These are phyloP conservation scores for Beroe ovata DNA, from an alignment of 37 sponge, comb jelly and placozoan species.

Conservation along the genomic window DNA sequence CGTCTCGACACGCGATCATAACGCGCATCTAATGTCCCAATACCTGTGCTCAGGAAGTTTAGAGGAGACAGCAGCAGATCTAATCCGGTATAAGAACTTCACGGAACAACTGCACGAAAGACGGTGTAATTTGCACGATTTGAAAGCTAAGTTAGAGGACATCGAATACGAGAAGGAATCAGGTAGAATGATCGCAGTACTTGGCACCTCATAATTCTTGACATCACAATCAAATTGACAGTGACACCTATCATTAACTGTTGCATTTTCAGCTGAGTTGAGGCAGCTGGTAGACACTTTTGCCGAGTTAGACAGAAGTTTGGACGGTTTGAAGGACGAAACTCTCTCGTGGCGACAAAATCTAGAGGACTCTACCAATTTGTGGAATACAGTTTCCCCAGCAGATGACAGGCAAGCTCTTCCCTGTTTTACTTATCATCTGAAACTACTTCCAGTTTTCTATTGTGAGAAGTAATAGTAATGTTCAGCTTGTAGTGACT, in stretches of 20 bases:
- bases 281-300: neutral
- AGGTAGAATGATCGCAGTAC: too few species aligned
- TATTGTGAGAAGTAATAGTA: too few species aligned
- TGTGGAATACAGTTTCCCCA: conserved; percentile 63
- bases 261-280: conserved; percentile 19
- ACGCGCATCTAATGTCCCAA: too few species aligned
- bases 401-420: conserved; percentile 59
- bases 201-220: too few species aligned
- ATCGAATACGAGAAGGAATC: conserved; percentile 52
- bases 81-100: conserved; percentile 60
- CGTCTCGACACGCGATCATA: too few species aligned
- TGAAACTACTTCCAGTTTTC: too few species aligned
- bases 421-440: too few species aligned
- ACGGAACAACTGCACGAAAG: conserved; percentile 41
- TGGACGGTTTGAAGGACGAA: conserved; percentile 31
- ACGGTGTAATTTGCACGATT: conserved; percentile 49
- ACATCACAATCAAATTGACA: too few species aligned
- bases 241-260: too few species aligned
- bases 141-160: conserved; percentile 45
- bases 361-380: conserved; percentile 41
- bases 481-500: too few species aligned
- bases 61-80: conserved; percentile 61
- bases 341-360: conserved; percentile 63
- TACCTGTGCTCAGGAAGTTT: conserved; percentile 5
- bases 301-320: neutral